phyloP scores from a whole-genome alignment of 2,797 vertebrate species.

The Pseudopleuronectes americanus region DNA sequence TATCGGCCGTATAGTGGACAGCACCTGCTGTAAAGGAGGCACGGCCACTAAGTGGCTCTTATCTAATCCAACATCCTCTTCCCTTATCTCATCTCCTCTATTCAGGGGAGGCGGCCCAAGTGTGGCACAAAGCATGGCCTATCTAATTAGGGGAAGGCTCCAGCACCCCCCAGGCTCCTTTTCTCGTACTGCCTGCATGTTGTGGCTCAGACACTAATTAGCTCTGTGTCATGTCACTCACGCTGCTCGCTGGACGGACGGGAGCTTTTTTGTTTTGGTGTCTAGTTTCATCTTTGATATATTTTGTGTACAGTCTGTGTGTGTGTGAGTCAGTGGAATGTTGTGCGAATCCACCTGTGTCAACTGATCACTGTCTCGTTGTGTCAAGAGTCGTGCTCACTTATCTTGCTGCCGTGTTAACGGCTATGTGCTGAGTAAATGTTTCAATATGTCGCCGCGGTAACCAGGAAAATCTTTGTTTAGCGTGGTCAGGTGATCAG shows the following conservation, averaged over 20 bases:
- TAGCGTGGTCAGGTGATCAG: constrained; percentile 56
- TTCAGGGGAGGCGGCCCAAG: constrained; percentile 59
- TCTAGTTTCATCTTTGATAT: not conserved
- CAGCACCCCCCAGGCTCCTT: constrained; percentile 60
- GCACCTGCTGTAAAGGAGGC: constrained; percentile 48
- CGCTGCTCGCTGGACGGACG: constrained; percentile 2
- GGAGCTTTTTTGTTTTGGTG: not conserved
- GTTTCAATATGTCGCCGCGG: constrained; percentile 64
- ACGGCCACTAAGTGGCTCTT: constrained; percentile 70
- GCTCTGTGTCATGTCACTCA: constrained; percentile 53
- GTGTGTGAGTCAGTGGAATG: constrained; percentile 11
- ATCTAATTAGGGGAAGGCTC: constrained; percentile 71
- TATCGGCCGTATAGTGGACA: constrained; percentile 32
- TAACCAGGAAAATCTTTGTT: constrained; percentile 69
- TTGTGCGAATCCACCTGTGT: constrained; percentile 40
- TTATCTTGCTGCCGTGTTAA: constrained; percentile 50
- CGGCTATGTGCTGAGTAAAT: constrained; percentile 57
- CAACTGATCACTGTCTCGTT: constrained; percentile 34
- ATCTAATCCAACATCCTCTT: constrained; percentile 78
- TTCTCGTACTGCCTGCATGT: constrained; percentile 50
- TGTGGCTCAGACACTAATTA: constrained; percentile 60
- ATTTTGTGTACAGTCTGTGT: constrained; percentile 1
- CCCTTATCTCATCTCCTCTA: constrained; percentile 66
- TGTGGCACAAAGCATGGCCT: constrained; percentile 60
- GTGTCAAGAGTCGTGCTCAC: constrained; percentile 43